These are phyloP conservation scores for Rhingia rostrata DNA, from an alignment of 2,888 invertebrate species.

Conservation along the genomic window DNA sequence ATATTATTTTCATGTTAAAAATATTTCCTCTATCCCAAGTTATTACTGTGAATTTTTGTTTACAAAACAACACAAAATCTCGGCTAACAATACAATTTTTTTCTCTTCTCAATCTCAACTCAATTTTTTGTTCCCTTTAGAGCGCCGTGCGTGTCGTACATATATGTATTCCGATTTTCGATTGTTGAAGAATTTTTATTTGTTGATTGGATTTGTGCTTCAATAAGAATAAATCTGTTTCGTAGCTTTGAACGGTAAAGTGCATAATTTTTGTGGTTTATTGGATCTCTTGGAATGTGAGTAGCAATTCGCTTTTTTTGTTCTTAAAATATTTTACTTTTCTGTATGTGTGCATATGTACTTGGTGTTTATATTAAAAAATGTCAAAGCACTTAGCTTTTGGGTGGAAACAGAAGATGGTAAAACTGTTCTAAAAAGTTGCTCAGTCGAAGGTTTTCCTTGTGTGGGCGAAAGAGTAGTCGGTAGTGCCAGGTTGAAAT, in stretches of 20 bases:
- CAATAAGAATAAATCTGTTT: conserved; percentile 30
- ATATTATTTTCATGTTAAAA: neutral
- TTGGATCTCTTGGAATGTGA: conserved; percentile 38
- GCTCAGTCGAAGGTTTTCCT: neutral
- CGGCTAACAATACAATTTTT: conserved; percentile 37
- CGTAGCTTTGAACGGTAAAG: neutral
- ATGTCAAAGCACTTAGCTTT: conserved; percentile 39
- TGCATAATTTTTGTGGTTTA: conserved; percentile 19
- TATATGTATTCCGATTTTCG: conserved; percentile 40
- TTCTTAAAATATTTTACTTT: conserved; percentile 6
- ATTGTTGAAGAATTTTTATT: conserved; percentile 27
- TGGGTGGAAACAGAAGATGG: conserved; percentile 30
- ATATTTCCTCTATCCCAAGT: neutral
- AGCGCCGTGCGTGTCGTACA: conserved; percentile 54
- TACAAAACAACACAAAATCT: conserved; percentile 57
- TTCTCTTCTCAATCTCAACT: conserved; percentile 24
- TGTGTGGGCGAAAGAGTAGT: conserved; percentile 7
- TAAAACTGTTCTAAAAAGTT: conserved; percentile 16
- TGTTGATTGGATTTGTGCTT: conserved; percentile 49
- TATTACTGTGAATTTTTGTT: conserved; percentile 46
- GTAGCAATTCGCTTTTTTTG: conserved; percentile 25
- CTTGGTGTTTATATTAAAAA: conserved; percentile 43
- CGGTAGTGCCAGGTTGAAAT: conserved; percentile 13
- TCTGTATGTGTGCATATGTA: conserved; percentile 16
- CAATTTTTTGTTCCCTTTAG: conserved; percentile 57